These are phyloP conservation scores for Tarsius wallacei DNA, from an alignment of 2,797 vertebrate genomes.

Conservation along the genomic window DNA sequence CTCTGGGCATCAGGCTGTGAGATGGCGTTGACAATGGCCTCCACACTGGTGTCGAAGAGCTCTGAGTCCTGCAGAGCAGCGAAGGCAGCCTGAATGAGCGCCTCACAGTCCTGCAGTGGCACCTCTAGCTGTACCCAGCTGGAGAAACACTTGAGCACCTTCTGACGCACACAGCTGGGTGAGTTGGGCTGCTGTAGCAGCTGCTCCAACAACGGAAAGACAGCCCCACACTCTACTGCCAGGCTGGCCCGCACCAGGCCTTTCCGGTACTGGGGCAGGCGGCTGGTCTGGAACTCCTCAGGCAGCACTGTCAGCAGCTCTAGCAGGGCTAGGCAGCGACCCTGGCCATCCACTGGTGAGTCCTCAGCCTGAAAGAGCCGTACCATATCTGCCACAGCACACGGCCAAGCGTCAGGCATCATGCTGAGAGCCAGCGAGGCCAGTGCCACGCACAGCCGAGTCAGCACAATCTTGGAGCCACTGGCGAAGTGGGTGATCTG, in stretches of 20 bases:
- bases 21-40: constrained; percentile 98
- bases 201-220: constrained; percentile 98
- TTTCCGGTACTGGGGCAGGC: constrained; percentile 97
- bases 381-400: constrained; percentile 98
- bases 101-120: constrained; percentile 97
- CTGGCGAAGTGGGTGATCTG: constrained; percentile 98
- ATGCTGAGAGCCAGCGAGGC: constrained; percentile 99
- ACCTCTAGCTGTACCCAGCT: constrained; percentile 99
- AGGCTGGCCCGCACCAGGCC: constrained; percentile 97
- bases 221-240: constrained; percentile 95
- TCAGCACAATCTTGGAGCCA: constrained; percentile 98
- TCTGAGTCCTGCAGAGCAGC: constrained; percentile 96
- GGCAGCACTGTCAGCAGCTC: constrained; percentile 99
- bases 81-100: constrained; percentile 97
- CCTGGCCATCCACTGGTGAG: constrained; percentile 96
- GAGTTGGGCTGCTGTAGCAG: constrained; percentile 96
- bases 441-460: constrained; percentile 97
- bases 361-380: constrained; percentile 98
- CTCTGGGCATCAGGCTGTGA: constrained; percentile 99
- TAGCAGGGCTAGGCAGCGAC: constrained; percentile 97
- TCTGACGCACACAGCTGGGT: constrained; percentile 96
- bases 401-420: constrained; percentile 99
- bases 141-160: constrained; percentile 98
- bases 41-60: constrained; percentile 98
- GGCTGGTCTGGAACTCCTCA: constrained; percentile 99